Percentiles rank a stretch among this genome's conserved stretches.
Conservation (phyloP, 2,113 vertebrate genomes). For the Mustela lutreola region DNA sequence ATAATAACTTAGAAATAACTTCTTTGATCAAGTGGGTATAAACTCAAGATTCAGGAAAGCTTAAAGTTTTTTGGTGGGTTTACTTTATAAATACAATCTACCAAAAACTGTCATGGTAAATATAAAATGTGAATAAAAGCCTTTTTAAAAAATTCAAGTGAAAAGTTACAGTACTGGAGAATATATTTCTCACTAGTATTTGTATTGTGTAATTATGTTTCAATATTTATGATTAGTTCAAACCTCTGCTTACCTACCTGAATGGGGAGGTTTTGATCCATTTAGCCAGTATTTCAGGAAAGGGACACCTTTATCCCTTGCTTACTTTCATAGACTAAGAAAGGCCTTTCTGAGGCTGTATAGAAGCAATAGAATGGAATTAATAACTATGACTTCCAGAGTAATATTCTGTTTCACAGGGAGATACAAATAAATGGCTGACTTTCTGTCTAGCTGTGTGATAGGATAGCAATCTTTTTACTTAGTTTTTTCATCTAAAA, state of each 20-base stretch:
- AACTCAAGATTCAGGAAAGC: neutral
- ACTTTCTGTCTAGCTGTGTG: neutral
- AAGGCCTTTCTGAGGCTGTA: neutral
- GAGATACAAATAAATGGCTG: neutral
- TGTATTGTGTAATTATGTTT: neutral
- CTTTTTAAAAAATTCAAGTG: neutral
- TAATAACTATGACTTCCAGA: neutral
- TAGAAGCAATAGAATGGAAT: neutral
- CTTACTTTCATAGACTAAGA: neutral
- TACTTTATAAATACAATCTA: conserved; percentile 23
- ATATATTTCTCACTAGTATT: neutral
- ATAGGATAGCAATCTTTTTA: neutral
- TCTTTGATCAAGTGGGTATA: neutral
- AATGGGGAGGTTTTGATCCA: conserved; percentile 55
- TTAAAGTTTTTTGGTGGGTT: neutral
- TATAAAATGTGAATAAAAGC: neutral
- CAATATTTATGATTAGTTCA: neutral
- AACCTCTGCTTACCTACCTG: neutral
- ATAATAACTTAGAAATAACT: neutral
- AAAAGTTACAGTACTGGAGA: neutral
- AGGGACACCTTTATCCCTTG: neutral
- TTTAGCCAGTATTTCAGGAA: conserved; percentile 25
- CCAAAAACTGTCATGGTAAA: neutral
- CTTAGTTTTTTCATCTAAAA: conserved; percentile 10
- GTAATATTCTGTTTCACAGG: neutral